Conservation (phyloP, 1,140 invertebrate species). For the Druon quercuslanigerum region DNA sequence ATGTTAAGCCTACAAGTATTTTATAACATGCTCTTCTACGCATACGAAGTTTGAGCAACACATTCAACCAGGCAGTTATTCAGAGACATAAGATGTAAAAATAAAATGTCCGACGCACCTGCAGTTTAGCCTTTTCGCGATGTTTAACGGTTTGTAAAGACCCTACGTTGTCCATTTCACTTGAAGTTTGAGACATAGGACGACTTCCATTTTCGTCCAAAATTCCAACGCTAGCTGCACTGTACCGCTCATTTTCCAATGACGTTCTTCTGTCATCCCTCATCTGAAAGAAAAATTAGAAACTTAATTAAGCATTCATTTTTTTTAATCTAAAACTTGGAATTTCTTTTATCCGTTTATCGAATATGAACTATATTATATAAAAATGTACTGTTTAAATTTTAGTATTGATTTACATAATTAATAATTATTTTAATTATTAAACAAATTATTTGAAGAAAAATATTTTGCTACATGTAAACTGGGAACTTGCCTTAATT, state of each 20-base stretch:
- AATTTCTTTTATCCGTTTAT: too few relatives aligned
- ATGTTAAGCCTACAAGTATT: not conserved
- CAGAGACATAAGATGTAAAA: conserved; percentile 6
- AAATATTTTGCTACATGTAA: not conserved
- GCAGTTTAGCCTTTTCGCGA: conserved; percentile 72
- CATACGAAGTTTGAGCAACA: conserved; percentile 18
- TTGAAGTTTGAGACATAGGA: conserved; percentile 78
- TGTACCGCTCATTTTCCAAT: conserved; percentile 71
- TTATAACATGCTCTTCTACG: conserved; percentile 9
- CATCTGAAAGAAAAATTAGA: conserved; percentile 54
- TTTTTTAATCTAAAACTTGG: not conserved
- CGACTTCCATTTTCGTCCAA: conserved; percentile 72
- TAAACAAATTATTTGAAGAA: not conserved
- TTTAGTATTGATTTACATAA: too few relatives aligned
- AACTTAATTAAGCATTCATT: conserved; percentile 4
- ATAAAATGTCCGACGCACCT: conserved; percentile 60
- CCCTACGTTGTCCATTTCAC: conserved; percentile 70
- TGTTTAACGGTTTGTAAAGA: conserved; percentile 68
- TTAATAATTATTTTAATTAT: not conserved
- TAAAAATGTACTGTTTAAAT: too few relatives aligned
- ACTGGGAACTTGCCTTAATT: not conserved
- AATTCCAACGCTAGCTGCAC: conserved; percentile 60
- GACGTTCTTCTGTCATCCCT: conserved; percentile 67
- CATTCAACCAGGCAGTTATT: conserved; percentile 33
- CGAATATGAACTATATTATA: too few relatives aligned